Evolutionary conservation across 2,797 vertebrate species (phyloP).

Genomic region (Limosa lapponica): DNA sequence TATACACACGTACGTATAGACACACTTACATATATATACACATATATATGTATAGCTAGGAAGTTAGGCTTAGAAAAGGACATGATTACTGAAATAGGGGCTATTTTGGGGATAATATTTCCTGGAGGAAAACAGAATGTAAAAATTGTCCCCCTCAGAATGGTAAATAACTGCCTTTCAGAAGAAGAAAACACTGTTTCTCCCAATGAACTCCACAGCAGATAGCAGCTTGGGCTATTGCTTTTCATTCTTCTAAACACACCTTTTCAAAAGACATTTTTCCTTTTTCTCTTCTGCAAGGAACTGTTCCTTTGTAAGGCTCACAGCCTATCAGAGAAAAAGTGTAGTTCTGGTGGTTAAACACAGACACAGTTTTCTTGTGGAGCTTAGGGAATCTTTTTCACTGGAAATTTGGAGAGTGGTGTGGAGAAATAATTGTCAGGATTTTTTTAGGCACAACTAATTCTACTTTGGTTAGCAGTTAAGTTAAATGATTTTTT

Average conservation of each 20-base stretch:
- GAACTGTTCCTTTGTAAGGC: background rate
- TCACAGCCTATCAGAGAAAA: background rate
- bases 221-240: background rate
- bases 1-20: accelerated
- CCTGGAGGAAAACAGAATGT: background rate
- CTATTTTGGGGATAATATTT: background rate
- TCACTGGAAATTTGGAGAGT: background rate
- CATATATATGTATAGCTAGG: background rate
- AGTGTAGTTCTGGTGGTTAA: background rate
- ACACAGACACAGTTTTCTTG: background rate
- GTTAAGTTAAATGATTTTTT: background rate
- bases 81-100: background rate
- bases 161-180: slow-evolving; percentile 33
- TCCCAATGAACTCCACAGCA: background rate
- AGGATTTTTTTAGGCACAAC: background rate
- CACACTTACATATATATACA: accelerated
- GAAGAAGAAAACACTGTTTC: slow-evolving; percentile 10
- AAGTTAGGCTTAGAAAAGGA: background rate
- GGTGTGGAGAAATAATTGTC: background rate
- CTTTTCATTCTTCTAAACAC: background rate
- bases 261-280: background rate
- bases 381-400: background rate
- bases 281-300: background rate
- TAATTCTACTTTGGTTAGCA: background rate
- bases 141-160: background rate